phyloP scores from a whole-genome alignment of 2,888 invertebrate species.

The Spodoptera exigua region DNA sequence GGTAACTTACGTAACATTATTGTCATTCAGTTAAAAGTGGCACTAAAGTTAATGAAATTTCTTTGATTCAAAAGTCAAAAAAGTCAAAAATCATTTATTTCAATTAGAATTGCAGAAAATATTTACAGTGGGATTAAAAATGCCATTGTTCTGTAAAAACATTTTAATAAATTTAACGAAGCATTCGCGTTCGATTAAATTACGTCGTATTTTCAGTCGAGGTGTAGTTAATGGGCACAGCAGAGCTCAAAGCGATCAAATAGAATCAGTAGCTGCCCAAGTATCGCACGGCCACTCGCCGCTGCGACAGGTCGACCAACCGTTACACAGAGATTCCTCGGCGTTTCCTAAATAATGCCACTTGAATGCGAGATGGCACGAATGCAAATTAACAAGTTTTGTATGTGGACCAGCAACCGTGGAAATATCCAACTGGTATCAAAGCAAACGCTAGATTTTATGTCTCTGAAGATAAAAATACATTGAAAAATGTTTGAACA shows the following conservation, averaged over 20 bases:
- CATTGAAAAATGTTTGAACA: conserved; percentile 42
- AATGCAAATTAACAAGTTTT: conserved; percentile 81
- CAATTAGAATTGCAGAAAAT: too few relatives aligned
- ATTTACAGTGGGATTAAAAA: too few relatives aligned
- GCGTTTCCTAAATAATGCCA: conserved; percentile 78
- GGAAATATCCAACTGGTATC: conserved; percentile 42
- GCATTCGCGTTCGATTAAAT: not conserved
- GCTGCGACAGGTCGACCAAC: conserved; percentile 68
- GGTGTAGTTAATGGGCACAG: conserved; percentile 22
- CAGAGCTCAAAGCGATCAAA: conserved; percentile 34
- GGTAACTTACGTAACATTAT: conserved; percentile 30
- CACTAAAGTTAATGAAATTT: too few relatives aligned
- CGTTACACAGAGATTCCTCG: conserved; percentile 78
- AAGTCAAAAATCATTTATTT: too few relatives aligned
- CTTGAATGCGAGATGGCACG: conserved; percentile 72
- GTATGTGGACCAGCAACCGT: conserved; percentile 66
- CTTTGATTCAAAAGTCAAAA: too few relatives aligned
- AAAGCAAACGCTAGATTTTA: conserved; percentile 50
- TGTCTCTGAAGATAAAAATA: conserved; percentile 50
- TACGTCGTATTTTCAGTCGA: conserved; percentile 1
- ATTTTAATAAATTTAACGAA: not conserved
- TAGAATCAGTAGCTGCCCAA: conserved; percentile 34
- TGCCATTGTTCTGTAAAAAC: too few relatives aligned
- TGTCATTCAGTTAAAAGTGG: not conserved
- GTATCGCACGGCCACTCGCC: conserved; percentile 45